A percentile compares a stretch with the other conserved stretches of the same genome.
Evolutionary conservation across 2,797 vertebrate species (phyloP).

Genomic region (Periparus ater): DNA sequence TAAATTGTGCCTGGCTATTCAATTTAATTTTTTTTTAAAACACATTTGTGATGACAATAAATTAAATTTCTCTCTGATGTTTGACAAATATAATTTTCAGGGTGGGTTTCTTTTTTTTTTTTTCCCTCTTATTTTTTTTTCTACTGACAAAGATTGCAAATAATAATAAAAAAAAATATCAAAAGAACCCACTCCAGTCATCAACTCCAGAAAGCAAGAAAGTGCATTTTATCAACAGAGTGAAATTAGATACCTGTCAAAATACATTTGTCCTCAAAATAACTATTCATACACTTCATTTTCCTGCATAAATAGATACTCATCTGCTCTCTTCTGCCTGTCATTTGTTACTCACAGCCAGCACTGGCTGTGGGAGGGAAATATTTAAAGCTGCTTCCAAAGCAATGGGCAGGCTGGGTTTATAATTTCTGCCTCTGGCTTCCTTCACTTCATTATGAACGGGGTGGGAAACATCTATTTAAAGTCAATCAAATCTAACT

Average conservation of each 20-base stretch:
- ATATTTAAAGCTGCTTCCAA: constrained; percentile 64
- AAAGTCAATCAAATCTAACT: constrained; percentile 62
- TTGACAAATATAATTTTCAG: constrained; percentile 51
- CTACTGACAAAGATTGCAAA: not conserved
- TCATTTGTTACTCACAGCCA: constrained; percentile 56
- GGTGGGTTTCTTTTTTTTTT: not conserved
- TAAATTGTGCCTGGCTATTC: constrained; percentile 19
- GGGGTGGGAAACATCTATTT: constrained; percentile 70
- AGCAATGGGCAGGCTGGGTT: constrained; percentile 59
- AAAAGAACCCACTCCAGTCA: not conserved
- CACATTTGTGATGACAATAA: constrained; percentile 27
- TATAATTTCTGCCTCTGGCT: constrained; percentile 52
- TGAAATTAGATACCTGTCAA: constrained; percentile 78
- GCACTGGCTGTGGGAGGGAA: constrained; percentile 47
- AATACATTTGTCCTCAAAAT: constrained; percentile 74
- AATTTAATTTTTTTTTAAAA: not conserved
- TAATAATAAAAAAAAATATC: not conserved
- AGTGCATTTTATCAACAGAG: constrained; percentile 69
- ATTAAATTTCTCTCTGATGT: constrained; percentile 47
- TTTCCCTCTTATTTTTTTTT: not conserved
- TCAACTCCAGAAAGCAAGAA: constrained; percentile 44
- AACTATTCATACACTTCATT: constrained; percentile 71
- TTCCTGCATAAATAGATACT: constrained; percentile 71
- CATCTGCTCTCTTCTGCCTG: constrained; percentile 61
- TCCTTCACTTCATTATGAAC: constrained; percentile 51